Evolutionary conservation across 2,113 vertebrate species (phyloP), one percentile per base, ranked within the genome.

Genomic region (Sphaerodactylus townsendi): DNA sequence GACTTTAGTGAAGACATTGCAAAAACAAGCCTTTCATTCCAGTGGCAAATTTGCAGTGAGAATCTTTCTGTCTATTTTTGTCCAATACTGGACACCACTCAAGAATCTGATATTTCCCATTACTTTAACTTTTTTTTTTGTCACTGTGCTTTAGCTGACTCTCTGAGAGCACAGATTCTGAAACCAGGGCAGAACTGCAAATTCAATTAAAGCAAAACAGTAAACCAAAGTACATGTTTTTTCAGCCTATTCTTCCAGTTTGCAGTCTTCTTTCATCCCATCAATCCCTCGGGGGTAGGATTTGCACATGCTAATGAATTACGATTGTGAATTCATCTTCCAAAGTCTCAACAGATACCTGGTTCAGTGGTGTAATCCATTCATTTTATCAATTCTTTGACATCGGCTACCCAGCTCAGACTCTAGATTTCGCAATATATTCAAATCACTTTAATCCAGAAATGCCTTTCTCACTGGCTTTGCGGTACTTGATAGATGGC

Each of bases 51-150:
- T 96, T 94, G 95, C 95, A 96, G 85, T 96, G 95, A 95, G 95
- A 96, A 96, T 96, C 95, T 96, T 90, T 88, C 92, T 89, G 88
- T 94, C 95, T 96, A 96, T 96, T 96, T 96, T 96, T 72, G 90
- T 95, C 94, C 89, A 95, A 92, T 94, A 94, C 93, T 96, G 96
- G 96, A 96, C 94, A 94, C 93, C 95, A 95, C 91, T 96, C 96
- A 96, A 96, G 95, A 96, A 96, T 96, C 95, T 96, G 94, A 95
- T 94, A 91, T 87, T 89, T 93, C 93, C 95, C 95, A 94, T 92
- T 95, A 94, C 95, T 96, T 95, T 91, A 46, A 78, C 91, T 84
- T 90, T 90, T 82, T 85, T 83, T 66, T 44, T 69, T 33, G 86
- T 88, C 74, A 88, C 94, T 93, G 88, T 95, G 93, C 93, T 95